Conservation (phyloP, 2,888 invertebrate species). For the Zaprionus lineosus region DNA sequence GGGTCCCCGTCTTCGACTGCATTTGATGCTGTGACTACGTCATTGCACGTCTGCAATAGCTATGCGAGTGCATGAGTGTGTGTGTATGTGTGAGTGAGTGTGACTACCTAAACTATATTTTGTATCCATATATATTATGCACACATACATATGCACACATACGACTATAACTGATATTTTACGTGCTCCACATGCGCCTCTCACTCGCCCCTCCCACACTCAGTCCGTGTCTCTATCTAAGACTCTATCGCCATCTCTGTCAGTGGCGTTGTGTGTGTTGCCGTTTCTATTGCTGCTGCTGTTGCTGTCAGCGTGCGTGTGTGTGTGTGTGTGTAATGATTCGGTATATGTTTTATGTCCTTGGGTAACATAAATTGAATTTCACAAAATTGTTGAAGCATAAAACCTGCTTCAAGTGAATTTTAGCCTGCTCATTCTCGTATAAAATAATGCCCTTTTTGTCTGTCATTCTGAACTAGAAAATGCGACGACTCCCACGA, state of each 20-base stretch:
- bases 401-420: conserved; percentile 81
- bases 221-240: too few relatives aligned
- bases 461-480: conserved; percentile 61
- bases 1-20: conserved; percentile 44
- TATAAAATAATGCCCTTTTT: conserved; percentile 73
- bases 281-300: too few relatives aligned
- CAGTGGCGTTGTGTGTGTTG: too few relatives aligned
- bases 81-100: too few relatives aligned
- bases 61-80: neutral
- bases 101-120: too few relatives aligned
- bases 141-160: neutral
- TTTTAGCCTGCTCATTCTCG: conserved; percentile 76
- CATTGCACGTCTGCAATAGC: conserved; percentile 63
- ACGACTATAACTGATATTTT: conserved; percentile 75
- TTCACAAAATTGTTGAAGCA: conserved; percentile 82
- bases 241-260: too few relatives aligned
- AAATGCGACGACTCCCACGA: conserved; percentile 4
- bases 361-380: conserved; percentile 80
- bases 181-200: conserved; percentile 56
- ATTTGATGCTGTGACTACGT: conserved; percentile 73
- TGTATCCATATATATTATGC: conserved; percentile 3
- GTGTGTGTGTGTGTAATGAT: conserved; percentile 65
- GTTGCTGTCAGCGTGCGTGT: neutral
- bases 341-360: conserved; percentile 77
- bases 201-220: neutral